These are phyloP conservation scores for Corticium candelabrum DNA, from an alignment of 37 sponge, comb jelly and placozoan genomes.

Conservation along the genomic window DNA sequence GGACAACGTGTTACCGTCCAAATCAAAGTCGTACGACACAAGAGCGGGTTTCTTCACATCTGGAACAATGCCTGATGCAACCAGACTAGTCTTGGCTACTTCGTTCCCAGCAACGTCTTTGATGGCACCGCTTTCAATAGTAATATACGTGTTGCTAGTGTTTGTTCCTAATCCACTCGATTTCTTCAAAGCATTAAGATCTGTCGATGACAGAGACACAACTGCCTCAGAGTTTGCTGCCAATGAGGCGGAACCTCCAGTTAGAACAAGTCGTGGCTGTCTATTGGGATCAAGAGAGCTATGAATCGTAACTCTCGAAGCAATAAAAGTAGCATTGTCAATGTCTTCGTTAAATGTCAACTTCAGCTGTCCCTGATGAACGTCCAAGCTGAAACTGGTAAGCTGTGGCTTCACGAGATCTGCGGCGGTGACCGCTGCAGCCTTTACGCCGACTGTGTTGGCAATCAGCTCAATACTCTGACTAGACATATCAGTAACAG, in stretches of 20 bases:
- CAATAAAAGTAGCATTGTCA: constrained; percentile 48
- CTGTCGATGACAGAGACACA: neutral
- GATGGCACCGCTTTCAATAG: constrained; percentile 9
- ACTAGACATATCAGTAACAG: neutral
- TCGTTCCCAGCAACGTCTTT: constrained; percentile 55
- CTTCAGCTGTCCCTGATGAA: constrained; percentile 36
- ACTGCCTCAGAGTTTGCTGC: neutral
- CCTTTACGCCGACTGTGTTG: constrained; percentile 1
- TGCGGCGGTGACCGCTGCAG: neutral
- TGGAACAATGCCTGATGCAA: neutral
- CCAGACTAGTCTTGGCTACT: constrained; percentile 19
- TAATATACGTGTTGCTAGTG: constrained; percentile 38
- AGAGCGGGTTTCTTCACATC: constrained; percentile 33
- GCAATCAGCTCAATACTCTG: constrained; percentile 22
- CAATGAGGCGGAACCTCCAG: constrained; percentile 25
- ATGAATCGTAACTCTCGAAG: constrained; percentile 27
- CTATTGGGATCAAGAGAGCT: neutral
- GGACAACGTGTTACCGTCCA: constrained; percentile 37
- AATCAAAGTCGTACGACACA: constrained; percentile 45
- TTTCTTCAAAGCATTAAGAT: neutral
- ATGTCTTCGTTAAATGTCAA: constrained; percentile 71
- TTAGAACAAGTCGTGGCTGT: constrained; percentile 27
- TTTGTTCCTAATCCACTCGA: constrained; percentile 41
- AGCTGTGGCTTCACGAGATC: constrained; percentile 53
- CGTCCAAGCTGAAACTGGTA: constrained; percentile 30